Evolutionary conservation across 2,888 invertebrate species (phyloP), one percentile per base, ranked within the genome.

Genomic region (Pterostichus madidus): DNA sequence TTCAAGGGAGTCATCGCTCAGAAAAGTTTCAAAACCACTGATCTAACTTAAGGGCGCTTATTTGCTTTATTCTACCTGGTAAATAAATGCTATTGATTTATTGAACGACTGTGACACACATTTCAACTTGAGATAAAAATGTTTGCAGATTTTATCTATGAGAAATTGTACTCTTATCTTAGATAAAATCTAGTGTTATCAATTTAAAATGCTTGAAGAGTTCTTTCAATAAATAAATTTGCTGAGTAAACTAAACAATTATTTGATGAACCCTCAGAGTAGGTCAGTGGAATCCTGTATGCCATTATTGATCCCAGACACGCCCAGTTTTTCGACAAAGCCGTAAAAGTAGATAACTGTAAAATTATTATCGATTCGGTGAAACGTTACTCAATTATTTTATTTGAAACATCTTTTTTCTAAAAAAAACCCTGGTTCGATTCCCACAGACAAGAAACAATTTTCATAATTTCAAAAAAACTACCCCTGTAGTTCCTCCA

Each of bases 241-340:
- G 11, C 56, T 11, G 13, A 2, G 10, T 52, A 6, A 11, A 52
- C 52, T 6, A 52, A 52, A 13, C 3, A 10, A n/a, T 8, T 11
- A n/a, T 52, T 24, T 2, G 24, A 24, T 1, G 24, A 24, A 3
- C 1, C 24, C 24, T 24, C 24, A 24, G 24, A 24, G 52, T 8
- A 52, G 5, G 52, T 17, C 15, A 53, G 6, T 2, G 15, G 11
- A 53, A n/a, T 17, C 0, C 59, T 13, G 59, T 17, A 59, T 0
- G 24, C 17, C 15, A 59, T 44, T 71, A 71, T 71, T 15, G 71
- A 71, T 49, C 39, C 5, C 10, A 0, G 4, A 75, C 52, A 52
- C 31, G 52, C 75, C 75, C 52, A 75, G 49, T 52, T 32, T 49
- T 75, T 17, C 39, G 24, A 32, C 32, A 24, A 44, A 71, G 7